A percentile compares a stretch with the other conserved stretches of the same genome.
Evolutionary conservation across 1,140 invertebrate species (phyloP).

Genomic region (Pachyrhynchus sulphureomaculatus): DNA sequence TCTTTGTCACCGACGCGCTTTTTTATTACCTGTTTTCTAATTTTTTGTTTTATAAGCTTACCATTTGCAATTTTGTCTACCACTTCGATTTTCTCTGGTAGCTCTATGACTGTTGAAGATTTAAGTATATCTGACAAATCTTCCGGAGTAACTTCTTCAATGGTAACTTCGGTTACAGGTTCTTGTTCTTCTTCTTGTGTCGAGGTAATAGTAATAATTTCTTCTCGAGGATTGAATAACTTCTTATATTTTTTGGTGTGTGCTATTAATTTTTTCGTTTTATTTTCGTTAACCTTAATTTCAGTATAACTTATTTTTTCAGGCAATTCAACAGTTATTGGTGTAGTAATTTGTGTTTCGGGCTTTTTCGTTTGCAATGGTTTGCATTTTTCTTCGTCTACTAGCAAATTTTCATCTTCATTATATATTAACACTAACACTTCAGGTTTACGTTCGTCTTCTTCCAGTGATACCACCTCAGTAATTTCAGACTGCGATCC

Average conservation of each 20-base stretch:
- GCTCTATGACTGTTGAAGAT: constrained; percentile 37
- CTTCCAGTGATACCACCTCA: constrained; percentile 46
- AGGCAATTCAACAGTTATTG: constrained; percentile 31
- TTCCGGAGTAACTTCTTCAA: constrained; percentile 38
- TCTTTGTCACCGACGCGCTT: constrained; percentile 45
- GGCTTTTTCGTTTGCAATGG: constrained; percentile 11
- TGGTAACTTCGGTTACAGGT: constrained; percentile 32
- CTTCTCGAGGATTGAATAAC: constrained; percentile 24
- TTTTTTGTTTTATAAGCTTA: constrained; percentile 41
- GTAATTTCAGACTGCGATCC: constrained; percentile 49
- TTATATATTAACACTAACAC: constrained; percentile 40
- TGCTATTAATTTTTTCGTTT: constrained; percentile 33
- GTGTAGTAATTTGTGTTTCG: constrained; percentile 28
- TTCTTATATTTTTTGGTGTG: constrained; percentile 33
- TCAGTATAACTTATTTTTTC: constrained; percentile 35
- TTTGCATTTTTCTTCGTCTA: constrained; percentile 23
- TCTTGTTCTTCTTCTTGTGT: constrained; percentile 37
- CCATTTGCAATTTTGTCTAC: constrained; percentile 28
- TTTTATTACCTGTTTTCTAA: constrained; percentile 50
- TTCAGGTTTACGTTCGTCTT: constrained; percentile 45
- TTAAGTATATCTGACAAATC: constrained; percentile 20
- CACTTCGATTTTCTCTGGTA: constrained; percentile 34
- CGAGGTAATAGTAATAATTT: constrained; percentile 34
- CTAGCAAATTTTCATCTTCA: constrained; percentile 44
- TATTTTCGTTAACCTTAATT: constrained; percentile 27